Percentiles rank a stretch among this genome's conserved stretches.
Evolutionary conservation across 2,113 vertebrate species (phyloP).

Genomic region (Hydrochoerus hydrochaeris): DNA sequence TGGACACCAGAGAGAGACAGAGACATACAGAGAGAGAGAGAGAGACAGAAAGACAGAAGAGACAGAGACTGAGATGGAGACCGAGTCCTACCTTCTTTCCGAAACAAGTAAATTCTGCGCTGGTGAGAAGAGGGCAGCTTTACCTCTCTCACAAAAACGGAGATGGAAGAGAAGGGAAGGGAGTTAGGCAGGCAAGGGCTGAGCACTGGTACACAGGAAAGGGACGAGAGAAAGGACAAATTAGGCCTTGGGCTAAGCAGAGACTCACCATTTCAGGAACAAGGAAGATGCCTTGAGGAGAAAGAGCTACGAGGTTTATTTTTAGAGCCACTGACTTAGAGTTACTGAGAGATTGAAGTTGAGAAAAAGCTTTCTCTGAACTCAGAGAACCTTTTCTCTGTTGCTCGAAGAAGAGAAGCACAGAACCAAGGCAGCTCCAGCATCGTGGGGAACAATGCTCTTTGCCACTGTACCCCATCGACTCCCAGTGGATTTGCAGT

Average conservation of each 20-base stretch:
- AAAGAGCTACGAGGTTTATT: neutral
- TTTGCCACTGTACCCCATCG: too few species aligned
- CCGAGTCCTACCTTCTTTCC: neutral
- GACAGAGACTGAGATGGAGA: neutral
- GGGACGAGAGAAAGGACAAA: neutral
- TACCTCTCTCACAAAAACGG: neutral
- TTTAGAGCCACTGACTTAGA: neutral
- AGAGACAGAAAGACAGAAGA: neutral
- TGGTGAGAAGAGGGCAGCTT: neutral
- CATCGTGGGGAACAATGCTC: rapidly evolving
- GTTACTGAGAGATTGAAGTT: neutral
- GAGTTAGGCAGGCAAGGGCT: rapidly evolving
- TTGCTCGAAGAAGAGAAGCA: neutral
- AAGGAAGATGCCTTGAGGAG: neutral
- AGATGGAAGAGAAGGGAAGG: neutral
- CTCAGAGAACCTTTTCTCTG: neutral
- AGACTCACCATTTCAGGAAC: neutral
- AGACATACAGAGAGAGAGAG: neutral
- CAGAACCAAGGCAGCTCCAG: rapidly evolving
- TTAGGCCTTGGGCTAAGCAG: neutral
- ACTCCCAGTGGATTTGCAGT: neutral
- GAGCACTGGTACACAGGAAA: neutral
- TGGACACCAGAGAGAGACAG: neutral
- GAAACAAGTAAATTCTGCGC: neutral
- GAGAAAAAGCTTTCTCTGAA: neutral